These are phyloP conservation scores for Corydoras sp. DNA, from an alignment of 2,113 vertebrate genomes.

Conservation along the genomic window DNA sequence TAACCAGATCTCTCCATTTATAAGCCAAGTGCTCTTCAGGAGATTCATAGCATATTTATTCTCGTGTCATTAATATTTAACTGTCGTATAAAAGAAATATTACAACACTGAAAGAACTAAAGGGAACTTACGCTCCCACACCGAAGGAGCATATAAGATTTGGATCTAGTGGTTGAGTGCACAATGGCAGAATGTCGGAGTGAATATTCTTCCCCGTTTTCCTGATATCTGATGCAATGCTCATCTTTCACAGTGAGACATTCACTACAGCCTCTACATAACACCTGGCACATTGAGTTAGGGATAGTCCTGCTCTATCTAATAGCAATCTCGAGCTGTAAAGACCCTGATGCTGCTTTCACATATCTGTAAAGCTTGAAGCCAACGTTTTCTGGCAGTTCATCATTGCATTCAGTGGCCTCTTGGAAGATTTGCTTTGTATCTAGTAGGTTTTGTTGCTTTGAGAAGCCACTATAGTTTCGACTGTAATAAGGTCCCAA, in stretches of 20 bases:
- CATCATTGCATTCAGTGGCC: slow-evolving; percentile 35
- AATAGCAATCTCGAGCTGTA: slow-evolving; percentile 35
- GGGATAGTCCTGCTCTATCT: slow-evolving; percentile 38
- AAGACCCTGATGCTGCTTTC: slow-evolving; percentile 27
- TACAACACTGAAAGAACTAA: slow-evolving; percentile 36
- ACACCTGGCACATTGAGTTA: slow-evolving; percentile 27
- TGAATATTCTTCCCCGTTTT: slow-evolving; percentile 21
- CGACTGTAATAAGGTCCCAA: slow-evolving; percentile 32
- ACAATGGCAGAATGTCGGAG: slow-evolving; percentile 14
- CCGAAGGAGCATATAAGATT: slow-evolving; percentile 22
- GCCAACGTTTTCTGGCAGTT: slow-evolving; percentile 21
- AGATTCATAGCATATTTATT: slow-evolving; percentile 25
- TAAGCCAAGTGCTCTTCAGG: slow-evolving; percentile 20
- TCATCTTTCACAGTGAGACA: slow-evolving; percentile 26
- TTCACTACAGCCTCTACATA: slow-evolving; percentile 13
- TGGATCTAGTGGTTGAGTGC: slow-evolving; percentile 24
- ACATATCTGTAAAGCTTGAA: slow-evolving; percentile 20
- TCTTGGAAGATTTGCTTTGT: slow-evolving; percentile 22
- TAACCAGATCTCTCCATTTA: slow-evolving; percentile 1
- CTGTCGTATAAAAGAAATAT: slow-evolving; percentile 44
- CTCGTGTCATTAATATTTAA: slow-evolving; percentile 41
- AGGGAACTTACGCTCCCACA: slow-evolving; percentile 1
- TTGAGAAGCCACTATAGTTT: slow-evolving; percentile 27
- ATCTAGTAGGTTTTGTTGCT: slow-evolving; percentile 24
- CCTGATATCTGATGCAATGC: slow-evolving; percentile 36